Percentiles rank a stretch among this genome's conserved stretches.
These are phyloP conservation scores for Euglossa dilemma DNA, from an alignment of 1,140 invertebrate genomes.

Conservation along the genomic window DNA sequence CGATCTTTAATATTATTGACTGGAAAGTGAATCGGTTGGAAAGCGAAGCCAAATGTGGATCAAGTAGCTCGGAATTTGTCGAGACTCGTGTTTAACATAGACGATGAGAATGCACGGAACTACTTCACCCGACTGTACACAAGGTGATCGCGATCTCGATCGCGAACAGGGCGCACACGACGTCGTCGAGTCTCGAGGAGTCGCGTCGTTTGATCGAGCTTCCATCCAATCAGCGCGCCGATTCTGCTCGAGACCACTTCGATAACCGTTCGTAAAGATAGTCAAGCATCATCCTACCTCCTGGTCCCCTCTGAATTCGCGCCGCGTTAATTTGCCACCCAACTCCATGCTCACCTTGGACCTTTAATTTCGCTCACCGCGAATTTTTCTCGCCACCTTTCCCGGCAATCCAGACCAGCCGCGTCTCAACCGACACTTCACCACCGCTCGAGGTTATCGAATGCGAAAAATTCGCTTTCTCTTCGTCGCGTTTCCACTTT, in stretches of 20 bases:
- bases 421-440: neutral
- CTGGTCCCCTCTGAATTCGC: neutral
- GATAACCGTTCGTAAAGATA: constrained; percentile 40
- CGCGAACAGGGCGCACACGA: neutral
- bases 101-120: neutral
- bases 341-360: neutral
- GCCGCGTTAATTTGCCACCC: constrained; percentile 24
- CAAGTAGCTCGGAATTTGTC: no score
- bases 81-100: no score
- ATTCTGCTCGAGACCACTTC: constrained; percentile 44
- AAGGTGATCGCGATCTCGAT: neutral
- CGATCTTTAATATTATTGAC: no score
- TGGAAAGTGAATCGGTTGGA: no score
- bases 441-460: neutral
- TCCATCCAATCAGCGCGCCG: constrained; percentile 43
- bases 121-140: neutral
- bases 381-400: neutral
- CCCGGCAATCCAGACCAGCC: neutral
- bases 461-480: neutral
- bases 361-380: constrained; percentile 16
- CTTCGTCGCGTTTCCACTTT: neutral
- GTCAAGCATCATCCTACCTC: constrained; percentile 18
- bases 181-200: neutral
- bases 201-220: constrained; percentile 38
- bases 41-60: no score